Conservation (phyloP, 2,888 invertebrate genomes). For the Barypeithes pellucidus region DNA sequence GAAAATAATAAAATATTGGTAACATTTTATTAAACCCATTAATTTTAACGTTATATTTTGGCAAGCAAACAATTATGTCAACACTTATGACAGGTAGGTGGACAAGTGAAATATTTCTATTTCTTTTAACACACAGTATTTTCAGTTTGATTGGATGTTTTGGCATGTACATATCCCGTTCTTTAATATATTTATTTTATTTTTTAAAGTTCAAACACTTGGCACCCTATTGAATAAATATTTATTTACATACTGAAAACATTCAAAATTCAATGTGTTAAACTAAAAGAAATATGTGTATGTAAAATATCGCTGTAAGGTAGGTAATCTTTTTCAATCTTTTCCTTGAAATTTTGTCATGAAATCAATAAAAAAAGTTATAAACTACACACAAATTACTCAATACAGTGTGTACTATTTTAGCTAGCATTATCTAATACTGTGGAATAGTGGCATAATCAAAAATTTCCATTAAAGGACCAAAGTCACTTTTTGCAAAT, state of each 20-base stretch:
- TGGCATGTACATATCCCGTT: neutral
- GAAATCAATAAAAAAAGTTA: too few species aligned
- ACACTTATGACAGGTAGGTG: constrained; percentile 8
- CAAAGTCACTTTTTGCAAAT: too few species aligned
- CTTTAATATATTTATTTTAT: neutral
- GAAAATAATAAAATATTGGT: too few species aligned
- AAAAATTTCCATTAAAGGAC: too few species aligned
- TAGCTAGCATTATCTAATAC: too few species aligned
- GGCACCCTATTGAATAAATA: neutral
- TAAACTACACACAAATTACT: too few species aligned
- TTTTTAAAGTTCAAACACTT: neutral
- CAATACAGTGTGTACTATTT: too few species aligned
- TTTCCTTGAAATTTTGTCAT: too few species aligned
- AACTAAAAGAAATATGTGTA: neutral
- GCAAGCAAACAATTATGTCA: constrained; percentile 29
- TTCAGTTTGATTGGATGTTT: neutral
- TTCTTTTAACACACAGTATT: neutral
- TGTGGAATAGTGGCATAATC: too few species aligned
- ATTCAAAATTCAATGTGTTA: neutral
- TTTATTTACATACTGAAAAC: neutral
- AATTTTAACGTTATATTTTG: constrained; percentile 10
- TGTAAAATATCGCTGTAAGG: too few species aligned
- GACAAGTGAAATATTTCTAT: neutral
- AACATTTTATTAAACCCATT: constrained; percentile 1
- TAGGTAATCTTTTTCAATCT: too few species aligned